Percentiles rank a stretch among this genome's conserved stretches.
Conservation (phyloP, 2,888 invertebrate species). For the Lasioglossum figueresi region DNA sequence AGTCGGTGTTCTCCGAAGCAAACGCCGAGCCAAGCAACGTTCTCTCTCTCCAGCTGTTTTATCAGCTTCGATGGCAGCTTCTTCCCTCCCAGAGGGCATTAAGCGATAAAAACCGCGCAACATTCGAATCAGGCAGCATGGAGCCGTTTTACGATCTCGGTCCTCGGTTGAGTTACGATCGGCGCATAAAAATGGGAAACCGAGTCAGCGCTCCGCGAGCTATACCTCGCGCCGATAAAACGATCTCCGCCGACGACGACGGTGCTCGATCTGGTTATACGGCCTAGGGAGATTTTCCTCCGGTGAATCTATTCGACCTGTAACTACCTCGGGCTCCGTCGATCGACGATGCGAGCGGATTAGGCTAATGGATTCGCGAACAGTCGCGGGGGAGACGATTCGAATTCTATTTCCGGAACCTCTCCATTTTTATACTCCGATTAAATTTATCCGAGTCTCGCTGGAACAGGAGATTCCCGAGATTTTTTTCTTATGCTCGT, state of each 20-base stretch:
- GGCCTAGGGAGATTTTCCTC: neutral
- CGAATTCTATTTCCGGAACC: neutral
- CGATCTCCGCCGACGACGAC: neutral
- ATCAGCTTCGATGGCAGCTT: slow-evolving; percentile 7
- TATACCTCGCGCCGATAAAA: neutral
- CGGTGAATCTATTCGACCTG: neutral
- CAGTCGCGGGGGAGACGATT: neutral
- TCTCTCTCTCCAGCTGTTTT: slow-evolving; percentile 20
- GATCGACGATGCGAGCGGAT: neutral
- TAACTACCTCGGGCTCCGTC: neutral
- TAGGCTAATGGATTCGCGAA: slow-evolving; percentile 8
- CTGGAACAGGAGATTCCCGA: neutral
- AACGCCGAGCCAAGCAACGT: slow-evolving; percentile 1
- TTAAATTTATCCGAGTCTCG: neutral
- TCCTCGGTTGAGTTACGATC: slow-evolving; percentile 33
- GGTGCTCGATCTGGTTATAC: slow-evolving; percentile 7
- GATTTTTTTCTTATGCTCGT: neutral
- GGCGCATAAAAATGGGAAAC: slow-evolving; percentile 27
- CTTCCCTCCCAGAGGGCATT: slow-evolving; percentile 13
- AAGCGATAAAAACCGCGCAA: slow-evolving; percentile 38
- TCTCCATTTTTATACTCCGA: neutral
- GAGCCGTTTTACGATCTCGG: slow-evolving; percentile 36
- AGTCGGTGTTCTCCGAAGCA: slow-evolving; percentile 7
- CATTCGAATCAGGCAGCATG: slow-evolving; percentile 40
- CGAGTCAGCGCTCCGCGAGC: slow-evolving; percentile 15